Conservation (phyloP, 2,888 invertebrate species). For the Chironomus riparius region DNA sequence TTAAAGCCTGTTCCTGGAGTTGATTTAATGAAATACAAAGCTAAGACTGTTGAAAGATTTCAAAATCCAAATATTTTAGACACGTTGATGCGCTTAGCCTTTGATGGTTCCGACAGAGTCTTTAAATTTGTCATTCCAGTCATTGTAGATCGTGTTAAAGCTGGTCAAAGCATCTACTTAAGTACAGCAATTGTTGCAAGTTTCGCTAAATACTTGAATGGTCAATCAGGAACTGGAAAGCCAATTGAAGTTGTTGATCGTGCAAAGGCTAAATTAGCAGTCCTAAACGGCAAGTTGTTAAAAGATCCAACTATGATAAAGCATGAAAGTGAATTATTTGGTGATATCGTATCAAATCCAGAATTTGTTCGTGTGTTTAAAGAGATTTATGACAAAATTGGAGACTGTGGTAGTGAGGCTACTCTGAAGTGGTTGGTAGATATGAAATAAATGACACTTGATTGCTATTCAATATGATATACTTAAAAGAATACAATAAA, state of each 20-base stretch:
- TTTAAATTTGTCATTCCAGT: slow-evolving; percentile 23
- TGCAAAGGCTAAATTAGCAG: background rate
- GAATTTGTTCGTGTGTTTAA: background rate
- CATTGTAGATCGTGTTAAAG: background rate
- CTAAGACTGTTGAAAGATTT: slow-evolving; percentile 5
- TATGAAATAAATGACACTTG: background rate
- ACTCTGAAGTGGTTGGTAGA: slow-evolving; percentile 9
- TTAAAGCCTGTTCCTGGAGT: background rate
- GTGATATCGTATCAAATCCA: background rate
- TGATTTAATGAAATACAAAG: background rate
- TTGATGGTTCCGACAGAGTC: slow-evolving; percentile 15
- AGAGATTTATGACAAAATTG: slow-evolving; percentile 19
- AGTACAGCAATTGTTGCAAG: slow-evolving; percentile 12
- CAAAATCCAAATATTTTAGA: slow-evolving; percentile 16
- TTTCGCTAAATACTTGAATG: background rate
- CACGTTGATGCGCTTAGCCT: background rate
- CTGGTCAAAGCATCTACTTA: background rate
- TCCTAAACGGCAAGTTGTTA: background rate
- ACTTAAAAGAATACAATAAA: too few relatives aligned
- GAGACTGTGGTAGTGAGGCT: background rate
- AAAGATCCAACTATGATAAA: slow-evolving; percentile 2
- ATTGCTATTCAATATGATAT: background rate
- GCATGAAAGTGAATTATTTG: slow-evolving; percentile 8
- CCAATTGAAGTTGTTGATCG: slow-evolving; percentile 7
- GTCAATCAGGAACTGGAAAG: background rate